These are phyloP conservation scores for Archips xylosteana DNA, from an alignment of 2,888 invertebrate species.

Conservation along the genomic window DNA sequence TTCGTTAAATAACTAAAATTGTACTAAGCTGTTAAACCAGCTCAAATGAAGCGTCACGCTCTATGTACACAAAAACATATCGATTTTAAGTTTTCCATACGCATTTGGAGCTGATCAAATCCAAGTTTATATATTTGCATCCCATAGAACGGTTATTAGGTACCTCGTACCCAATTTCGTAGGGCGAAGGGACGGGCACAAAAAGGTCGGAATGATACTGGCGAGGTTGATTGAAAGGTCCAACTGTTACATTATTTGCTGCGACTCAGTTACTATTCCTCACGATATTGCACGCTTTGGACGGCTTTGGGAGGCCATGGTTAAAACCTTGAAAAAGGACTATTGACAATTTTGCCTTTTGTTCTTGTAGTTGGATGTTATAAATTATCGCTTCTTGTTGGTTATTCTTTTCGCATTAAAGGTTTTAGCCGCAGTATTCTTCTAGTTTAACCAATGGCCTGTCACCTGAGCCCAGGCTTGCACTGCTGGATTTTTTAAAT, in stretches of 20 bases:
- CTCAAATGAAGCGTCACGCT: neutral
- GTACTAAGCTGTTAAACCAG: neutral
- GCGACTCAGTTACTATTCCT: constrained; percentile 7
- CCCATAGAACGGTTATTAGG: constrained; percentile 37
- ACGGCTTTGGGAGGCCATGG: neutral
- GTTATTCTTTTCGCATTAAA: too few species aligned
- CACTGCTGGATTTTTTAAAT: too few species aligned
- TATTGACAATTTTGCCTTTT: neutral
- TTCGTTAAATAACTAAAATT: too few species aligned
- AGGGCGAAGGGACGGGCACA: constrained; percentile 45
- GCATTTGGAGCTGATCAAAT: constrained; percentile 32
- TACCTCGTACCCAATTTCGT: constrained; percentile 50
- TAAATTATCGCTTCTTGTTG: too few species aligned
- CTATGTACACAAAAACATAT: neutral
- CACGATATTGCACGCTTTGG: constrained; percentile 1
- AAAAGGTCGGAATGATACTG: constrained; percentile 52
- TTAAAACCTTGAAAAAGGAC: neutral
- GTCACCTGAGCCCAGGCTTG: too few species aligned
- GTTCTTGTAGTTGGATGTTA: neutral
- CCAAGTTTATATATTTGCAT: constrained; percentile 39
- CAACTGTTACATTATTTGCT: constrained; percentile 34
- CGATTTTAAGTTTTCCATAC: neutral
- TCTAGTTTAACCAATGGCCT: too few species aligned
- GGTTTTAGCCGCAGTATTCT: too few species aligned
- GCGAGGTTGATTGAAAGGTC: constrained; percentile 46